Base-by-base conservation (phyloP, 2,888 invertebrate species). In the Temnothorax ravouxi region DNA sequence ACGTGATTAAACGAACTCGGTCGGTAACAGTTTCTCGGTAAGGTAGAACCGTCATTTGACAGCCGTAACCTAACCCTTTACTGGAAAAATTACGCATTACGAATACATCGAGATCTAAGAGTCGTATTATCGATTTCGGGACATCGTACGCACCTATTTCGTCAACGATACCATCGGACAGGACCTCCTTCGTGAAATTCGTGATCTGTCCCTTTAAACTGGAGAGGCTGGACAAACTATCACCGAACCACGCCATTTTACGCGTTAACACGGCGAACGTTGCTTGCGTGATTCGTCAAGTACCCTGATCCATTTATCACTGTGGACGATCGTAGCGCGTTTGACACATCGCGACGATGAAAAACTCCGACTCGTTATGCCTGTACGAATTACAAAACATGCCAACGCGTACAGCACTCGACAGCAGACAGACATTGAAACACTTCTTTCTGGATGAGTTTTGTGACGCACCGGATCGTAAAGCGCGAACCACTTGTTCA, bases 111-210 rank as follows among this genome's bases (percentile, higher is more conserved):
- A 34, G 59, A 56, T 67, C 62, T 67, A 1, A 87, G 29, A 52
- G 47, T 82, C 67, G 9, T 11, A 29, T 11, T 6, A 9, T n/a
- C 2, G 47, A 82, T 62, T 38, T 29, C 3, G 21, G 5, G 3
- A 59, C 3, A 29, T 21, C 21, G 13, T 44, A 82, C 94, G 87
- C 94, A 96, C 96, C 96, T 93, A 95, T 95, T 93, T 96, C 96
- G 92, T 96, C 97, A 84, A 95, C 96, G 92, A 96, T 96, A 87
- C 96, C 96, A 92, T 98, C 98, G 88, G 97, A 97, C 93, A 99
- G 96, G 91, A 98, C 98, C 95, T 98, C 98, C 94, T 97, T 97
- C 84, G 98, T 98, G 93, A 98, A 97, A 95, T 96, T 98, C 52
- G 97, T 96, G 92, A 99, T 96, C 96, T 99, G 98, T 90, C 98